Conservation (phyloP, 2,113 vertebrate genomes). For the Stegastes partitus region DNA sequence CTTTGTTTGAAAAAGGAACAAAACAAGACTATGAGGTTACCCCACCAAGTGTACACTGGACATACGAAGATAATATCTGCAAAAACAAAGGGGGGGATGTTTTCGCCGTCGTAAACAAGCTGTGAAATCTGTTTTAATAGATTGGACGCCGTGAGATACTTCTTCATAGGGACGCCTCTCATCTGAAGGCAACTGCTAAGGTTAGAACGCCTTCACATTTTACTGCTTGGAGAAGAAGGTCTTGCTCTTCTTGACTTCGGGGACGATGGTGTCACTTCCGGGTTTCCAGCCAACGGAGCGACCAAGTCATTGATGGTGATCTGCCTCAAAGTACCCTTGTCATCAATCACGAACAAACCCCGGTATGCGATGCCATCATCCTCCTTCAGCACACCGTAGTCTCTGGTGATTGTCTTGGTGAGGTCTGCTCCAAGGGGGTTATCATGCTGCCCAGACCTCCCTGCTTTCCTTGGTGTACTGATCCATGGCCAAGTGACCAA, state of each 20-base stretch:
- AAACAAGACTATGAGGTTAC: constrained; percentile 62
- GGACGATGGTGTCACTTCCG: constrained; percentile 91
- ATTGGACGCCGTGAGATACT: too few relatives aligned
- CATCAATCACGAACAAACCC: constrained; percentile 93
- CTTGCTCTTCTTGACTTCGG: constrained; percentile 91
- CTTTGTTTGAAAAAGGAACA: constrained; percentile 52
- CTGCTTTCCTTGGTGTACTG: constrained; percentile 90
- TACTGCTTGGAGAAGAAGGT: too few relatives aligned
- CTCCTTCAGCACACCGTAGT: constrained; percentile 91
- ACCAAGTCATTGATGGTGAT: constrained; percentile 91
- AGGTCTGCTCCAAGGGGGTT: constrained; percentile 90
- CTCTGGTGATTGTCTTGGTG: constrained; percentile 84
- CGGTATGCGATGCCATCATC: constrained; percentile 90
- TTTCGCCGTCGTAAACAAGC: too few relatives aligned
- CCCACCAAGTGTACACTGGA: constrained; percentile 45
- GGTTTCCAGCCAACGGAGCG: constrained; percentile 94
- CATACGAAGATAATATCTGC: constrained; percentile 36
- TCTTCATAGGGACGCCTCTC: too few relatives aligned
- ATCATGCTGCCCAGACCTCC: constrained; percentile 91
- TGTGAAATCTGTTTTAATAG: too few relatives aligned
- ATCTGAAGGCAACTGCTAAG: too few relatives aligned
- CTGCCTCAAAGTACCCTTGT: constrained; percentile 88
- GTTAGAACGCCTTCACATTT: too few relatives aligned
- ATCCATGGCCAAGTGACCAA: too few relatives aligned
- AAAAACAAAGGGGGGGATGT: constrained; percentile 33